Base-by-base conservation (phyloP, 92 coral and sea anemone species). In the Blastomussa wellsi region DNA sequence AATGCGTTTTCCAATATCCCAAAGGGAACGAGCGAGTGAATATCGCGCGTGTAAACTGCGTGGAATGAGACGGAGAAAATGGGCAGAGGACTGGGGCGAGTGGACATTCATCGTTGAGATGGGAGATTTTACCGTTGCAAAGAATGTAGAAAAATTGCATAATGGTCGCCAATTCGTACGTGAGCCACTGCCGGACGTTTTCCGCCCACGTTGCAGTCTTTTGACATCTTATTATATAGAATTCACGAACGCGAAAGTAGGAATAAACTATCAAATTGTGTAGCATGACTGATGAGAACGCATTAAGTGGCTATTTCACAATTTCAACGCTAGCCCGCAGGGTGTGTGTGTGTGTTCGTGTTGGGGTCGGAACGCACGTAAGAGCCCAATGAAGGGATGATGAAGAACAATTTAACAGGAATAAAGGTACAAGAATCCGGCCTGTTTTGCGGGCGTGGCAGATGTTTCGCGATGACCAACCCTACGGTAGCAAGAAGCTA, bases 191-290 rank as follows among this genome's bases (percentile, higher is more conserved):
- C 35, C 44, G 44, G 29, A 70, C 75, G 13, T 70, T 37, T 70
- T 70, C n/a, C 75, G 75, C 75, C 75, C 37, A 70, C 75, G 48
- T 26, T 38, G 75, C 41, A 5, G 47, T 37, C 48, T 33, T 68
- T 39, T 33, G 5, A 37, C 47, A 15, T 33, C 41, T 36, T 19
- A 36, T 36, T 17, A 69, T 37, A 69, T 69, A 19, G 35, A 68
- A 68, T 35, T 68, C 73, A 68, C 73, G 73, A 33, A 8, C 42
- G n/a, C 42, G 11, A 42, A 24, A 33, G 42, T 8, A 36, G 35
- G 42, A 67, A 12, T 3, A 59, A 6, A 22, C 28, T 6, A 19
- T 26, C 28, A n/a, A 19, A 26, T 5, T 28, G 37, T 65, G 37
- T 9, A 7, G 19, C 7, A 2, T 69, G n/a, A 39, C 35, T 22